Conservation (phyloP, 1,140 invertebrate genomes). For the Thaumetopoea pityocampa region DNA sequence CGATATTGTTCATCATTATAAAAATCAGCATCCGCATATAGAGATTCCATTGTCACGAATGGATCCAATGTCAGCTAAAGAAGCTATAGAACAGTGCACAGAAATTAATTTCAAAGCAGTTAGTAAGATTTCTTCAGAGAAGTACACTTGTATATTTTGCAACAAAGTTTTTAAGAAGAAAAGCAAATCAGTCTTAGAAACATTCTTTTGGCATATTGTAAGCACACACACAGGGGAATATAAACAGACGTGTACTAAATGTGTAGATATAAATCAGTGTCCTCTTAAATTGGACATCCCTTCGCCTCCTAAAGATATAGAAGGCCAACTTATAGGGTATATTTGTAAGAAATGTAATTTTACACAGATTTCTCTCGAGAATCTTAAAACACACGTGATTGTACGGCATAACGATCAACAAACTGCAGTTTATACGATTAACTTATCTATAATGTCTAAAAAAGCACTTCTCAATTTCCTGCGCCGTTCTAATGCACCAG, state of each 20-base stretch:
- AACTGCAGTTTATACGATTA: slow-evolving; percentile 60
- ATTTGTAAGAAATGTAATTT: slow-evolving; percentile 82
- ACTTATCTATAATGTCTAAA: slow-evolving; percentile 45
- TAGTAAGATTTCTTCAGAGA: slow-evolving; percentile 41
- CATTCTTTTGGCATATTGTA: slow-evolving; percentile 81
- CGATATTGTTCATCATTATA: slow-evolving; percentile 82
- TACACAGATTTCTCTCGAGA: slow-evolving; percentile 78
- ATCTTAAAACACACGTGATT: slow-evolving; percentile 78
- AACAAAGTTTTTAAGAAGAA: slow-evolving; percentile 56
- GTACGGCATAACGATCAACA: slow-evolving; percentile 71
- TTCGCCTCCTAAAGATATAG: slow-evolving; percentile 45
- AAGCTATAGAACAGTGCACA: slow-evolving; percentile 52
- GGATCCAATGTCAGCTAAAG: slow-evolving; percentile 63
- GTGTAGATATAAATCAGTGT: slow-evolving; percentile 45
- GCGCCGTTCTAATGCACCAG: not conserved
- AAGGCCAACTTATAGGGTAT: slow-evolving; percentile 77
- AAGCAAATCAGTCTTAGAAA: slow-evolving; percentile 45
- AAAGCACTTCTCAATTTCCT: slow-evolving; percentile 26
- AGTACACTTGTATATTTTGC: slow-evolving; percentile 74
- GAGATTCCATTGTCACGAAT: slow-evolving; percentile 81
- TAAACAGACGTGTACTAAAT: slow-evolving; percentile 78
- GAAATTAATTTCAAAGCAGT: slow-evolving; percentile 45
- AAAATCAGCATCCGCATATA: slow-evolving; percentile 76
- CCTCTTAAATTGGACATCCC: slow-evolving; percentile 57
- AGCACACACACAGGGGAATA: slow-evolving; percentile 86